Percentiles rank a stretch among this genome's conserved stretches.
These are phyloP conservation scores for Subanguina moxae DNA, from an alignment of 1,140 invertebrate species.

Conservation along the genomic window DNA sequence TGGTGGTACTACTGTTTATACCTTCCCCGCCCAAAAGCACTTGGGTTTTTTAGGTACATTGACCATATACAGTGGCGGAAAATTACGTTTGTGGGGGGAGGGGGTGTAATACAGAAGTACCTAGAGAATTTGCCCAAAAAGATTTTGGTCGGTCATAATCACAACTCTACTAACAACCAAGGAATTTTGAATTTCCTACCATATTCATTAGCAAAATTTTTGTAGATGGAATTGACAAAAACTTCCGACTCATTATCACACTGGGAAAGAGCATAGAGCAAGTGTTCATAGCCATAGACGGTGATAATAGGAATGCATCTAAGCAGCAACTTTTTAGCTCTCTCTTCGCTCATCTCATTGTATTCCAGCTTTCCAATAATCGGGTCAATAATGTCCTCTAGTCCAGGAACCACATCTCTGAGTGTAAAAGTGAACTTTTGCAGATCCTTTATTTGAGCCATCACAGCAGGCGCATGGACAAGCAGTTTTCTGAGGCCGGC, in stretches of 20 bases:
- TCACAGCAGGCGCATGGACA: not conserved
- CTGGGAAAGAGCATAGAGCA: not conserved
- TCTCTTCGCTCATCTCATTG: not conserved
- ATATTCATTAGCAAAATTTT: constrained; percentile 4
- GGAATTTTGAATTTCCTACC: not conserved
- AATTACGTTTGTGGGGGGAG: no score
- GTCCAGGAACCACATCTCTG: not conserved
- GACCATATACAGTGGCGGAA: no score
- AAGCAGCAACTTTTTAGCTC: not conserved
- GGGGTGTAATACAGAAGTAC: no score
- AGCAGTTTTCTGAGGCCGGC: not conserved
- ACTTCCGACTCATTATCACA: not conserved
- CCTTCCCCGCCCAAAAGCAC: no score
- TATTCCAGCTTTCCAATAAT: not conserved
- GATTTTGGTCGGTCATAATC: no score
- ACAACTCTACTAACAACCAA: no score
- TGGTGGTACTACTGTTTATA: no score
- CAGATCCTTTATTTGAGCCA: not conserved
- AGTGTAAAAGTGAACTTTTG: not conserved
- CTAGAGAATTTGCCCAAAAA: no score
- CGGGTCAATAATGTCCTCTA: not conserved
- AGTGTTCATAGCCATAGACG: not conserved
- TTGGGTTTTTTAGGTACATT: no score
- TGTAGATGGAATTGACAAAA: not conserved
- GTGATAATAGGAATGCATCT: not conserved